phyloP scores from a whole-genome alignment of 2,888 invertebrate species.

The Megastigmus dorsalis region DNA sequence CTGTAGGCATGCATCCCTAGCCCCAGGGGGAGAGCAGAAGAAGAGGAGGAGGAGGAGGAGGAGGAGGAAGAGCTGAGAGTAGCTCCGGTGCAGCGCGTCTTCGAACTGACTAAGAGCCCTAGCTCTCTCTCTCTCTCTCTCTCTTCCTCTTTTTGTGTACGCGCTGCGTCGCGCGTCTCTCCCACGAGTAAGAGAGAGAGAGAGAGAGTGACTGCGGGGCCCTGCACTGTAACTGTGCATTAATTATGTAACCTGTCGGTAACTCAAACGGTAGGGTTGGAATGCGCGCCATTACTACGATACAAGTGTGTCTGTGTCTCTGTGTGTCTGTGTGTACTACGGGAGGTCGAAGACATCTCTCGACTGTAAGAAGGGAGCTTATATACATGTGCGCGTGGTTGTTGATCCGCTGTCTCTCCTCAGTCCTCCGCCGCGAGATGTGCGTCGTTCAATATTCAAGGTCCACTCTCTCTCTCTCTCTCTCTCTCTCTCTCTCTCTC shows the following conservation, averaged over 20 bases:
- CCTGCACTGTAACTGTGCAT: constrained; percentile 50
- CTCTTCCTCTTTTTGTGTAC: not conserved
- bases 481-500: no score
- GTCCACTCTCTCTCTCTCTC: no score
- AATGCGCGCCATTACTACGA: no score
- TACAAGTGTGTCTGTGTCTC: no score
- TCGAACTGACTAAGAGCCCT: constrained; percentile 15
- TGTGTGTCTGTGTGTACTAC: no score
- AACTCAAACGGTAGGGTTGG: constrained; percentile 42
- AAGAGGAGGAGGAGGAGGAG: not conserved
- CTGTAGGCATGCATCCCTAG: not conserved
- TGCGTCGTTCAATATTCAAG: no score
- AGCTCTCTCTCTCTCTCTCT: constrained; percentile 6
- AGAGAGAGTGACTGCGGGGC: constrained; percentile 20
- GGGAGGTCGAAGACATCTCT: no score
- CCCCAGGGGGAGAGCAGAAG: not conserved
- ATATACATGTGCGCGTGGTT: no score
- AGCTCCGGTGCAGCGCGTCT: constrained; percentile 11
- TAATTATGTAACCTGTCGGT: constrained; percentile 49
- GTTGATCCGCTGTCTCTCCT: no score
- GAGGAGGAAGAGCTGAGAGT: not conserved
- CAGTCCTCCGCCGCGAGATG: no score
- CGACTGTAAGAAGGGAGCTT: no score
- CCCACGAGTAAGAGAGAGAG: no score
- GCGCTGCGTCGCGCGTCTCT: not conserved